phyloP scores from a whole-genome alignment of 2,113 vertebrate species.

The Silurus glanis region DNA sequence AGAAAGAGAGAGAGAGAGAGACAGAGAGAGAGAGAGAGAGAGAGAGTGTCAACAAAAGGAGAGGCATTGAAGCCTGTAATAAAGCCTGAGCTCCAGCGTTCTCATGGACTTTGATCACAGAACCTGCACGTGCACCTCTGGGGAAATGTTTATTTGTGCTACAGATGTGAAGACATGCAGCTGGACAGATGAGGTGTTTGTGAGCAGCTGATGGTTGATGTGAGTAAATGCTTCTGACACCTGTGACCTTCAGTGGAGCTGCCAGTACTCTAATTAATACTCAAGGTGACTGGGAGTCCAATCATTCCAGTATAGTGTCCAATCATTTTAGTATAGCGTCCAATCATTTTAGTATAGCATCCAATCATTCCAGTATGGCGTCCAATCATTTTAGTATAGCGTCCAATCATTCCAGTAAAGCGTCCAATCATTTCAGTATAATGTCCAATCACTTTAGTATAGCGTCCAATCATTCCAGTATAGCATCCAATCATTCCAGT shows the following conservation, averaged over 20 bases:
- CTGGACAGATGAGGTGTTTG: conserved; percentile 37
- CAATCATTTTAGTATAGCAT: no score
- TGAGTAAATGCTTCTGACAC: conserved; percentile 34
- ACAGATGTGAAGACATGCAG: conserved; percentile 56
- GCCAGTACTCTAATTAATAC: not conserved
- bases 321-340: no score
- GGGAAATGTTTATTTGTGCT: conserved; percentile 71
- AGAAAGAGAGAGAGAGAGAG: no score
- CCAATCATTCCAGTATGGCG: no score
- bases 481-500: no score
- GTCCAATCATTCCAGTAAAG: no score
- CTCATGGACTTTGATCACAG: conserved; percentile 73
- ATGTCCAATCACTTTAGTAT: no score
- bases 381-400: no score
- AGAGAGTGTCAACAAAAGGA: conserved; percentile 79
- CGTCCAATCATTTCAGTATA: no score
- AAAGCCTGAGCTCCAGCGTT: conserved; percentile 73
- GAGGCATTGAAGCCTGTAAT: conserved; percentile 73
- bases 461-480: no score
- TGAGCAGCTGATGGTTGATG: not conserved
- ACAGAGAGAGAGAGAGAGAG: no score
- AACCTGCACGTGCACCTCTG: conserved; percentile 73
- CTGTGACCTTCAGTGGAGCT: not conserved
- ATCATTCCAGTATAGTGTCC: no score
- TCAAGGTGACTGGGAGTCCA: not conserved